A percentile compares a stretch with the other conserved stretches of the same genome.
Conservation (phyloP, 2,113 vertebrate genomes). For the Ursus arctos region DNA sequence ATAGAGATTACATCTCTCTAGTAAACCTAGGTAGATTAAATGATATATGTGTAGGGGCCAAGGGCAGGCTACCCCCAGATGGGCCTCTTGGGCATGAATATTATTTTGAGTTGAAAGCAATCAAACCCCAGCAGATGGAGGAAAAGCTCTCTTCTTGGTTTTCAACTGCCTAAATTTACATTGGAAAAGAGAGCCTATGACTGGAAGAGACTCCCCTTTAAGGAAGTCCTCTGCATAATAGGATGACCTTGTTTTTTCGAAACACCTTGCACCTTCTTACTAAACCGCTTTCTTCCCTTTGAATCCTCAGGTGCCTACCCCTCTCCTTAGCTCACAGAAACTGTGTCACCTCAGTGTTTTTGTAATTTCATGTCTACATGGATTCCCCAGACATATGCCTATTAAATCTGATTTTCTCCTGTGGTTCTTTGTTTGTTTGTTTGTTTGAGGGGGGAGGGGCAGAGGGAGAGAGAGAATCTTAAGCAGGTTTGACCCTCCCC, state of each 20-base stretch:
- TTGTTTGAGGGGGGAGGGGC: not conserved
- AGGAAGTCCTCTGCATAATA: not conserved
- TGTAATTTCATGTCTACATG: not conserved
- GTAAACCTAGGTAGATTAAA: slow-evolving; percentile 33
- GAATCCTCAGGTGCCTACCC: not conserved
- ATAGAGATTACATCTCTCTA: not conserved
- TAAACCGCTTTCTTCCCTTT: not conserved
- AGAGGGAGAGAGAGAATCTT: not conserved
- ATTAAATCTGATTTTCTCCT: not conserved
- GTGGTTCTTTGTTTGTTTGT: not conserved
- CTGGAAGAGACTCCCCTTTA: not conserved
- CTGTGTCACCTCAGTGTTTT: not conserved
- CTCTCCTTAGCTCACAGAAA: not conserved
- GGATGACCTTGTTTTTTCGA: not conserved
- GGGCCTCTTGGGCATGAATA: not conserved
- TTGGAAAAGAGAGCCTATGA: not conserved
- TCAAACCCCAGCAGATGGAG: not conserved
- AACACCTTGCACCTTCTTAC: not conserved
- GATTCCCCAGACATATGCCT: not conserved
- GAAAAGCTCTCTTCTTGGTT: not conserved
- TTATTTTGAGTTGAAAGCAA: not conserved
- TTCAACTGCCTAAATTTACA: not conserved
- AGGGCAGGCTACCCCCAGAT: not conserved
- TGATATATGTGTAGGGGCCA: not conserved
- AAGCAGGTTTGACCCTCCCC: not conserved